Conservation (phyloP, 2,797 vertebrate genomes). For the Momotus momota region DNA sequence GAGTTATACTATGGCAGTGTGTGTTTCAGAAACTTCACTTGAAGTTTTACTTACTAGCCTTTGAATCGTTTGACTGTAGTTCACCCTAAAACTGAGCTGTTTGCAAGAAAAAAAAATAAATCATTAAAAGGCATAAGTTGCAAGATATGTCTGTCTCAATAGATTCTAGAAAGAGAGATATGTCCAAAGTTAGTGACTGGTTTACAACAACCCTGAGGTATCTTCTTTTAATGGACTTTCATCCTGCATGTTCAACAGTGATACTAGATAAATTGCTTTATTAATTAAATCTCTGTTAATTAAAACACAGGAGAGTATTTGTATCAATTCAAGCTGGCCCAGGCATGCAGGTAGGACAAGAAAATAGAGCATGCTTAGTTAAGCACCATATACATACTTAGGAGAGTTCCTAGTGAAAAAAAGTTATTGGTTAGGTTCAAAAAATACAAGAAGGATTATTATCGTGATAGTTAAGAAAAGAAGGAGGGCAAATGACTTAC, state of each 20-base stretch:
- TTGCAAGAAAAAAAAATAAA: neutral
- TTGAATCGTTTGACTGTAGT: neutral
- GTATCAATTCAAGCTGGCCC: neutral
- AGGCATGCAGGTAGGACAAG: neutral
- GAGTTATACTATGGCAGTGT: neutral
- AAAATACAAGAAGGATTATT: neutral
- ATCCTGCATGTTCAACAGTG: neutral
- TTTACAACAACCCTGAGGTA: neutral
- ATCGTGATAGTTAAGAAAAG: neutral
- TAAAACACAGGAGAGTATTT: neutral
- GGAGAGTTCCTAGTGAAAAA: neutral
- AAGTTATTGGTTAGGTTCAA: neutral
- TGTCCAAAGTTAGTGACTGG: neutral
- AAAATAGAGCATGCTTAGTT: neutral
- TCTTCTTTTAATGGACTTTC: neutral
- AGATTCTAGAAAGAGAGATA: neutral
- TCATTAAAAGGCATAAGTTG: neutral
- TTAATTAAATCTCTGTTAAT: neutral
- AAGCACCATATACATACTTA: fast-evolving
- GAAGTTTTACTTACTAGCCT: neutral
- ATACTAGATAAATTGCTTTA: neutral
- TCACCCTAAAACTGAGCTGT: neutral
- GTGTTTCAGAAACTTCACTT: neutral
- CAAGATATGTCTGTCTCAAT: neutral
- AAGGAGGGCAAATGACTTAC: neutral